A percentile compares a stretch with the other conserved stretches of the same genome.
Evolutionary conservation across 37 sponge, comb jelly and placozoan species (phyloP).

Genomic region (Crambe crambe): DNA sequence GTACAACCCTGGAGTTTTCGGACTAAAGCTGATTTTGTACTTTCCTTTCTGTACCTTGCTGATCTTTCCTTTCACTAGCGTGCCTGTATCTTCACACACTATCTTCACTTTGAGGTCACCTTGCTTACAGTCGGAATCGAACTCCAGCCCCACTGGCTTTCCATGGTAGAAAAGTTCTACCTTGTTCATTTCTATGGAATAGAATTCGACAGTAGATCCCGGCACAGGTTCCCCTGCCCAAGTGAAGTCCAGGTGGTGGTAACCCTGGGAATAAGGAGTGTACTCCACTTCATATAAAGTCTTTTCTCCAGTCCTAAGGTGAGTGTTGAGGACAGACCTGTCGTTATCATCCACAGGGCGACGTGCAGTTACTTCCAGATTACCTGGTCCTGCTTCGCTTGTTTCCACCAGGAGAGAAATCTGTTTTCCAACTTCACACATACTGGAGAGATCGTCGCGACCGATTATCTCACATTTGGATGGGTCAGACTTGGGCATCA

Average conservation of each 20-base stretch:
- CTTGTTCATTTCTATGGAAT: neutral
- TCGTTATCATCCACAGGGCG: slow-evolving; percentile 20
- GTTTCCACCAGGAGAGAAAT: slow-evolving; percentile 58
- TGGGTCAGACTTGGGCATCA: slow-evolving; percentile 36
- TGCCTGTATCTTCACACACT: slow-evolving; percentile 23
- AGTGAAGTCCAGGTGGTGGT: slow-evolving; percentile 41
- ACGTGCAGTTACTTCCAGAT: slow-evolving; percentile 56
- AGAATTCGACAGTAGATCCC: slow-evolving; percentile 41
- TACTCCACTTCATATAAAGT: neutral
- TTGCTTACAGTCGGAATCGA: slow-evolving; percentile 10
- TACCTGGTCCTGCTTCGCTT: slow-evolving; percentile 71
- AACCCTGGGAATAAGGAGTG: slow-evolving; percentile 36
- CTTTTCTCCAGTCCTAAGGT: slow-evolving; percentile 2
- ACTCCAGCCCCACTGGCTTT: slow-evolving; percentile 42
- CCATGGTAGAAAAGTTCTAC: slow-evolving; percentile 30
- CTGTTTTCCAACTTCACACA: slow-evolving; percentile 31
- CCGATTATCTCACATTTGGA: slow-evolving; percentile 41
- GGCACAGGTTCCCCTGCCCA: slow-evolving; percentile 55
- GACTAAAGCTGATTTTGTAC: slow-evolving; percentile 41
- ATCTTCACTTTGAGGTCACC: slow-evolving; percentile 52
- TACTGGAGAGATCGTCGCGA: slow-evolving; percentile 13
- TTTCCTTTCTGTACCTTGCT: slow-evolving; percentile 50
- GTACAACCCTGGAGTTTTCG: slow-evolving; percentile 59
- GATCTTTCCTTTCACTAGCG: slow-evolving; percentile 52
- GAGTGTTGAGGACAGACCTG: neutral